These are phyloP conservation scores for Scrobipalpa costella DNA, from an alignment of 2,888 invertebrate genomes.

Conservation along the genomic window DNA sequence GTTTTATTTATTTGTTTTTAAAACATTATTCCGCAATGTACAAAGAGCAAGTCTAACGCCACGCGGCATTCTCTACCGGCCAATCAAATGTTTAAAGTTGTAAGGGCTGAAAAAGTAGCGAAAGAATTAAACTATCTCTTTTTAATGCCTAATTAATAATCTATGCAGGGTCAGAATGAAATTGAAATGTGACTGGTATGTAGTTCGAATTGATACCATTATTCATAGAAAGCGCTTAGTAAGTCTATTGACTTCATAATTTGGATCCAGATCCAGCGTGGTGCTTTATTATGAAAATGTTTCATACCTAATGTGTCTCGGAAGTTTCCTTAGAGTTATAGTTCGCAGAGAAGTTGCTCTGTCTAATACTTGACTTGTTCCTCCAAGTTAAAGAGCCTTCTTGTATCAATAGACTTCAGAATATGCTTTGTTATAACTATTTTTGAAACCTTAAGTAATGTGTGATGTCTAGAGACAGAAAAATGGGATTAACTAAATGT, in stretches of 20 bases:
- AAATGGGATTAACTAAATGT: too few species aligned
- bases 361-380: background rate
- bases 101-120: too few species aligned
- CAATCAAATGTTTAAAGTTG: too few species aligned
- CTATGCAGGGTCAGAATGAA: too few species aligned
- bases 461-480: background rate
- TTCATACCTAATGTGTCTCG: conserved; percentile 8
- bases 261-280: background rate
- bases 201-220: background rate
- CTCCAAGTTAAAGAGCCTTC: background rate
- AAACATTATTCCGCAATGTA: too few species aligned
- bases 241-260: background rate
- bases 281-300: background rate
- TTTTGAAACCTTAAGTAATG: background rate
- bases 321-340: background rate
- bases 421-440: background rate
- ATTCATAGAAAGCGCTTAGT: background rate
- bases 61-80: too few species aligned
- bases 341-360: background rate
- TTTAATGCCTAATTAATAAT: too few species aligned
- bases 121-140: too few species aligned
- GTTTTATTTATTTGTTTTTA: too few species aligned
- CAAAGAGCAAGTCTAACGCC: too few species aligned
- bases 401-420: background rate
- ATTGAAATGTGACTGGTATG: too few species aligned